Evolutionary conservation across 2,113 vertebrate species (phyloP), one percentile per base, ranked within the genome.

Genomic region (Nycticebus coucang): DNA sequence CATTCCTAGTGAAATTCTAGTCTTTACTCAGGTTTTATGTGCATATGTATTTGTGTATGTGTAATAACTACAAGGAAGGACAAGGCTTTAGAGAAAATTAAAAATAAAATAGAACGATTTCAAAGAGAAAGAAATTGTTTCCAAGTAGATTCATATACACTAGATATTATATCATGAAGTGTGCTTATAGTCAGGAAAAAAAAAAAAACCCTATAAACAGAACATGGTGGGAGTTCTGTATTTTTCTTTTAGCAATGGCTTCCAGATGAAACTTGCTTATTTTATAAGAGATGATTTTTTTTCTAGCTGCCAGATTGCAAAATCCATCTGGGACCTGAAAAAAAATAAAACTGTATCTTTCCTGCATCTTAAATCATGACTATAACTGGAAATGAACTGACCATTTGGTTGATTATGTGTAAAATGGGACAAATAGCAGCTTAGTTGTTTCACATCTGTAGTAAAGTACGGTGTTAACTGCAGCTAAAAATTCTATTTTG

Each of bases 201-300:
- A 92, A 87, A 95, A 92, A 64, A 26, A 50, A 9, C 45, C 45
- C 33, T 66, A 37, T 89, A 96, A 96, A 95, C 57, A 95, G 7
- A 24, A 41, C 79, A 86, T 57, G 0, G 0, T 89, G 86, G 87
- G 86, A 81, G 7, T 64, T 94, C 93, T 87, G 24, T 55, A 75
- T 30, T 95, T 87, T 82, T 89, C 53, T 21, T 64, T 87, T 84
- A 69, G 66, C 91, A 94, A 97, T 96, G 90, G 37, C 0, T 94
- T 93, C 94, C 75, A 94, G 97, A 97, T 97, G 97, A 97, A 94
- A 96, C 3, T 59, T 92, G 94, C 93, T 97, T 96, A 94, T 97
- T 97, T 95, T 97, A 91, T 81, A 68, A 53, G 71, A 96, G 91
- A 81, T 35, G 59, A 96, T 72, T 74, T 74, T 50, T 50, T 26